Evolutionary conservation across 2,888 invertebrate species (phyloP), one percentile per base, ranked within the genome.

Genomic region (Boloria selene): DNA sequence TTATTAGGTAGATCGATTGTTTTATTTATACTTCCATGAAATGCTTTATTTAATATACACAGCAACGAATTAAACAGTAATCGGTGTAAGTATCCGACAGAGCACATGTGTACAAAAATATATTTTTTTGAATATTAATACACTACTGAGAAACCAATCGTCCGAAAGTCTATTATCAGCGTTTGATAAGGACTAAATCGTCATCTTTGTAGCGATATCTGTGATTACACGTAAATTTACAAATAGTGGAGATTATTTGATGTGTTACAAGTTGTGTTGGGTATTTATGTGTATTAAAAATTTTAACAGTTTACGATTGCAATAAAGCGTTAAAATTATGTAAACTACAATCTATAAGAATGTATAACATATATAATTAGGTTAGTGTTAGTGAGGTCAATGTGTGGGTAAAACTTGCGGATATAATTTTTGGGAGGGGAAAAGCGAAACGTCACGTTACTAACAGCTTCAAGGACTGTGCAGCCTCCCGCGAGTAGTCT

Each of bases 381-480:
- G 26, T 17, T 42, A n/a, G 10, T 38, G 18, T 42, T 47, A 44
- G 17, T 49, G 22, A 22, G 17, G 53, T 64, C 13, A 58, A 16
- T 17, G 47, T 62, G 55, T 63, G 17, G 50, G 54, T 61, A 49
- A 59, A 51, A 47, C 26, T 45, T 65, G 53, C 47, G 55, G 26
- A 61, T 38, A 71, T 45, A 53, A 44, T 38, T 50, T 67, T 42
- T 53, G 47, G 61, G 42, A 61, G 71, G 71, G 70, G 70, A 70
- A 72, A 68, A 64, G 73, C 67, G 73, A 69, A 72, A 70, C 71
- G 65, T 68, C 52, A 64, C 69, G 67, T 68, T 60, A 71, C 73
- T 74, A 70, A 71, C 31, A 38, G 31, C 56, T 76, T 85, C 84
- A 88, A 87, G 87, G 88, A 79, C 87, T 75, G 73, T 82, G 79